Base-by-base conservation (phyloP, 1,140 invertebrate genomes). In the Halyomorpha halys region DNA sequence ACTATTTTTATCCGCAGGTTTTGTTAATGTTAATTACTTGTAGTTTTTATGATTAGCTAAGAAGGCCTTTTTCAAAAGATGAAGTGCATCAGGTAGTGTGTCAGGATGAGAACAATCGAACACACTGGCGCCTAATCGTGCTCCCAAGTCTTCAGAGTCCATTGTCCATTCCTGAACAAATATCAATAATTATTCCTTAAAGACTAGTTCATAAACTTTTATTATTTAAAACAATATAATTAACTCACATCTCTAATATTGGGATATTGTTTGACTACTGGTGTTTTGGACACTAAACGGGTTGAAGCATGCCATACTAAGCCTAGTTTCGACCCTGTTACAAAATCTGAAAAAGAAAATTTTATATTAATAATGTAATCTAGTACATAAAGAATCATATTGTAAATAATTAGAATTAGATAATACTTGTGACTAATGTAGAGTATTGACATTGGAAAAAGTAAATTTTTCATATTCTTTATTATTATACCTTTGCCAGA, bases 11-110 rank as follows among this genome's bases (percentile, higher is more conserved):
- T 13, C 34, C 13, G 8, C 16, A 15, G 13, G 16, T 14, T 53
- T 21, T 53, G 4, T 53, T 53, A 21, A 53, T 6, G 1, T 6
- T 39, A 25, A 45, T 72, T 67, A 78, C 77, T 74, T 73, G 69
- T 76, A 75, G 69, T 79, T 80, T 66, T 76, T 77, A 69, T 73
- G 74, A 64, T 78, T 77, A 1, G 75, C 74, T 21, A 74, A 72
- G 51, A 77, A 72, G 25, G 78, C 72, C 65, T 77, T 76, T 30
- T 70, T 72, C 62, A 76, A 68, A 54, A 78, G 69, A 65, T 76
- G 72, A 44, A 75, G 69, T 13, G 71, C 71, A 51, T 72, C 68
- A 27, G 66, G 61, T 18, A 71, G 63, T 9, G 72, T 72, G 23
- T 74, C 69, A 51, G 69, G 68, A 45, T 69, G 73, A 62, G 78